A percentile compares a stretch with the other conserved stretches of the same genome.
Conservation (phyloP, 2,797 vertebrate species). For the Lemur catta region DNA sequence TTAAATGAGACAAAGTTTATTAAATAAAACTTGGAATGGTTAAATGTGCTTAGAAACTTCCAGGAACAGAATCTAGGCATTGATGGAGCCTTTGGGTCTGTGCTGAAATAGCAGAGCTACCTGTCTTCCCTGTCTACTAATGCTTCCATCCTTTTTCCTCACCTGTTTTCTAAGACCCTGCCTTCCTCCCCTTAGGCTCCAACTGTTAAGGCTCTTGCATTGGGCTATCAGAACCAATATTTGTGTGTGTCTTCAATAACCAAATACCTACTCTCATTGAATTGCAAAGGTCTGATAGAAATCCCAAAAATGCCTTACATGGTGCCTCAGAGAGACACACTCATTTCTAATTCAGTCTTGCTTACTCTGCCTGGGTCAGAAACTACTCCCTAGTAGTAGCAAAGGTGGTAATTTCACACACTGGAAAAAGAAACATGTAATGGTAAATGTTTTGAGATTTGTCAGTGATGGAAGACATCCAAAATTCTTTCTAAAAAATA, state of each 20-base stretch:
- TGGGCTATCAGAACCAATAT: neutral
- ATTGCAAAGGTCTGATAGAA: neutral
- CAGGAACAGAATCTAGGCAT: neutral
- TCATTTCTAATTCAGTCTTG: neutral
- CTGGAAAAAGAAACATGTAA: neutral
- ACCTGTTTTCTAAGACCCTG: neutral
- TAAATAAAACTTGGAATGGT: neutral
- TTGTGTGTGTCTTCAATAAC: neutral
- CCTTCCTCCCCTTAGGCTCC: neutral
- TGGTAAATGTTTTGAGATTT: neutral
- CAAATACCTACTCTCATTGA: neutral
- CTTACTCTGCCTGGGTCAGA: neutral
- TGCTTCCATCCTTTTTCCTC: neutral
- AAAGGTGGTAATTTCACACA: neutral
- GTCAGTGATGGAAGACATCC: neutral
- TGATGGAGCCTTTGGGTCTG: neutral
- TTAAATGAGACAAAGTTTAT: neutral
- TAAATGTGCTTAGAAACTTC: neutral
- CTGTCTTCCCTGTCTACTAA: neutral
- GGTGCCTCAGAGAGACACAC: neutral
- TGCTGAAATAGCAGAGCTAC: neutral
- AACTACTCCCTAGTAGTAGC: neutral
- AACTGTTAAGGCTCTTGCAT: neutral
- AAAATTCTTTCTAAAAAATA: slow-evolving; percentile 2
- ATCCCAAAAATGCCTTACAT: neutral